These are phyloP conservation scores for Drosophila macrospina DNA, from an alignment of 2,888 invertebrate species.

Conservation along the genomic window DNA sequence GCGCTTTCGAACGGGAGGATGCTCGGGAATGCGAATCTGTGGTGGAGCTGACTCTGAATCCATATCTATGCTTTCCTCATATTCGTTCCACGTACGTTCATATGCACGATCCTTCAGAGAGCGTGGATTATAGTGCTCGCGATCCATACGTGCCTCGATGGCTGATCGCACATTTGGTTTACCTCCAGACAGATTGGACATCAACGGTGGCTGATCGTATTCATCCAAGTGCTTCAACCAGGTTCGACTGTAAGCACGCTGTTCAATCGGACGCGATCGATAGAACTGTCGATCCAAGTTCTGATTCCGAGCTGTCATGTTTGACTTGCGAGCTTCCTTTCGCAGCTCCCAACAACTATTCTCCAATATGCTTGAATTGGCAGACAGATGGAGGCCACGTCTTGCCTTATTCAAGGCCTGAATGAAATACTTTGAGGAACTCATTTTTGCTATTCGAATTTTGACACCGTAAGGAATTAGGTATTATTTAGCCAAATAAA, in stretches of 20 bases:
- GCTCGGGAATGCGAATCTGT: not conserved
- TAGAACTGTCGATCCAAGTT: conserved; percentile 4
- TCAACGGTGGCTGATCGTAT: not conserved
- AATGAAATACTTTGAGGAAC: conserved; percentile 7
- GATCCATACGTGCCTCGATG: conserved; percentile 7
- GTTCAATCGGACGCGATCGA: not conserved
- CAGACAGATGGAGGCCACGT: conserved; percentile 13
- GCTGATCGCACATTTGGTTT: too few relatives aligned
- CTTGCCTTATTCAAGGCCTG: not conserved
- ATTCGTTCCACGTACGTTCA: conserved; percentile 36
- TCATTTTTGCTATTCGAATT: conserved; percentile 30
- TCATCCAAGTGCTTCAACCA: not conserved
- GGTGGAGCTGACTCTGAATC: not conserved
- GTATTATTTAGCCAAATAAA: not conserved
- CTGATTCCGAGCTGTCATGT: not conserved
- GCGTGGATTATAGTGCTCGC: conserved; percentile 8
- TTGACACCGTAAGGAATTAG: not conserved
- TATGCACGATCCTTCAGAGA: conserved; percentile 16
- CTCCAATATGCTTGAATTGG: conserved; percentile 6
- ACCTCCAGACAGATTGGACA: not conserved
- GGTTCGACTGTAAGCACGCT: not conserved
- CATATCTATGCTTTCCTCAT: not conserved
- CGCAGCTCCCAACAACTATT: conserved; percentile 42
- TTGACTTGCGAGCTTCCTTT: conserved; percentile 13
- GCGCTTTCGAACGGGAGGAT: not conserved